Conservation (phyloP, 1,140 invertebrate species). For the honey bee (Apis mellifera) region Amel_HAv3.1 CM009940.2:208501-209000, state of each 20-base stretch:
- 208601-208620: neutral
- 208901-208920: neutral
- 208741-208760: slow-evolving; percentile 9
- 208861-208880: too few relatives aligned
- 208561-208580: neutral
- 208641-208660: neutral
- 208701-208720: neutral
- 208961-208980: neutral
- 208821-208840: neutral
- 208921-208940: neutral
- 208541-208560: neutral
- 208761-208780: neutral
- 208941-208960: neutral
- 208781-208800: neutral
- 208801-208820: neutral
- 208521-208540: neutral
- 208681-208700: neutral
- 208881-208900: too few relatives aligned
- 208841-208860: too few relatives aligned
- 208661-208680: neutral
- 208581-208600: neutral
- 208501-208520: neutral
- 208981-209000: neutral
- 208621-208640: neutral
- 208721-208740: neutral